Conservation (phyloP, 2,113 vertebrate genomes). For the Chlamydotis undulata region DNA sequence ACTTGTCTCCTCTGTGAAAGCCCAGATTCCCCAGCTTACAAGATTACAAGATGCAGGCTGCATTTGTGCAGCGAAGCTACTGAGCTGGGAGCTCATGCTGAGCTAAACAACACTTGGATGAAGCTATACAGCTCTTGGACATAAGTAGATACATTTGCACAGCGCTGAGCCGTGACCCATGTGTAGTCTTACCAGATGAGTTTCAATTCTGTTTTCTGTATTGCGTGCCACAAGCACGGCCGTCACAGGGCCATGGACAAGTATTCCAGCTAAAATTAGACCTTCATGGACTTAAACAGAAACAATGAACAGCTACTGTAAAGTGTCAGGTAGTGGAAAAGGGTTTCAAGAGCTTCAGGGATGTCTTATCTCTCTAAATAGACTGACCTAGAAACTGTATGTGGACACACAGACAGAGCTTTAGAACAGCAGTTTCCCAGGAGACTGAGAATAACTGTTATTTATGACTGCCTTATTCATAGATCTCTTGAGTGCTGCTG, state of each 20-base stretch:
- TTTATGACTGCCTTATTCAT: background rate
- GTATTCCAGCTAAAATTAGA: background rate
- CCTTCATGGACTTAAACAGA: background rate
- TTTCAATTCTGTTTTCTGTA: background rate
- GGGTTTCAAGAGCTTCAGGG: background rate
- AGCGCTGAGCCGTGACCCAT: background rate
- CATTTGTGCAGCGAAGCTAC: background rate
- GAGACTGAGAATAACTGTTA: background rate
- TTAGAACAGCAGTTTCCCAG: background rate
- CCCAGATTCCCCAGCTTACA: background rate
- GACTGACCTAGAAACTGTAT: background rate
- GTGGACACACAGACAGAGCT: background rate
- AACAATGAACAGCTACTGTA: background rate
- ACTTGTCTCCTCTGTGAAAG: background rate
- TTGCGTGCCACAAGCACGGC: background rate
- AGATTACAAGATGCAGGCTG: background rate
- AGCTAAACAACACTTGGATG: background rate
- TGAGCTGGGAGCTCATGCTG: background rate
- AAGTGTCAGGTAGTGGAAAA: background rate
- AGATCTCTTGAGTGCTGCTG: background rate
- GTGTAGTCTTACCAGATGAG: rapidly evolving
- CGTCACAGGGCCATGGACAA: background rate
- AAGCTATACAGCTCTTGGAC: background rate
- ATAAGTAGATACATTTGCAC: background rate
- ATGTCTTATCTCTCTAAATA: background rate